Evolutionary conservation across 2,888 invertebrate species (phyloP).

Genomic region (Platycnemis pennipes): DNA sequence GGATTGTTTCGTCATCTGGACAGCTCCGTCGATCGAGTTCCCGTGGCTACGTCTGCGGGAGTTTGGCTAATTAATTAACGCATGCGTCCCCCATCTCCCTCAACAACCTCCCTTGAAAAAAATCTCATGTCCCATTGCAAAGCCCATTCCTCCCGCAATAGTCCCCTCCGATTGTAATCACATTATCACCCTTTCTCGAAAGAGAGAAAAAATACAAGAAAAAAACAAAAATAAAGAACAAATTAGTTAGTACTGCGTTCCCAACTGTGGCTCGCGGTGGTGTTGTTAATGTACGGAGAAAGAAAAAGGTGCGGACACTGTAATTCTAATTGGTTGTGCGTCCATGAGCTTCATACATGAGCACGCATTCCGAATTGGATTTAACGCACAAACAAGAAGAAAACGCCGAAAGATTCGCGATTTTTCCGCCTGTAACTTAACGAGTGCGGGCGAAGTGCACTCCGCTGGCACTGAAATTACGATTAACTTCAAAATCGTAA

Average conservation of each 20-base stretch:
- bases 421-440: too few relatives aligned
- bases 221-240: neutral
- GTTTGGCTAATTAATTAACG: neutral
- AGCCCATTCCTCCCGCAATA: neutral
- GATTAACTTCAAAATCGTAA: too few relatives aligned
- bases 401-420: too few relatives aligned
- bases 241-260: neutral
- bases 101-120: neutral
- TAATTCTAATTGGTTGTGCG: too few relatives aligned
- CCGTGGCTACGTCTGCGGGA: neutral
- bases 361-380: too few relatives aligned
- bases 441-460: too few relatives aligned
- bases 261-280: too few relatives aligned
- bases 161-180: neutral
- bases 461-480: too few relatives aligned
- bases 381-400: too few relatives aligned
- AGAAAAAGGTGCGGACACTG: too few relatives aligned
- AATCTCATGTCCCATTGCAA: neutral
- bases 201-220: neutral
- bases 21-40: neutral
- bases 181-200: neutral
- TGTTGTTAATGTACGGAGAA: too few relatives aligned
- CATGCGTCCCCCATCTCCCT: neutral
- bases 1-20: neutral
- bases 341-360: too few relatives aligned